A percentile compares a stretch with the other conserved stretches of the same genome.
Evolutionary conservation across 2,888 invertebrate species (phyloP).

Genomic region (Oscheius sp.): DNA sequence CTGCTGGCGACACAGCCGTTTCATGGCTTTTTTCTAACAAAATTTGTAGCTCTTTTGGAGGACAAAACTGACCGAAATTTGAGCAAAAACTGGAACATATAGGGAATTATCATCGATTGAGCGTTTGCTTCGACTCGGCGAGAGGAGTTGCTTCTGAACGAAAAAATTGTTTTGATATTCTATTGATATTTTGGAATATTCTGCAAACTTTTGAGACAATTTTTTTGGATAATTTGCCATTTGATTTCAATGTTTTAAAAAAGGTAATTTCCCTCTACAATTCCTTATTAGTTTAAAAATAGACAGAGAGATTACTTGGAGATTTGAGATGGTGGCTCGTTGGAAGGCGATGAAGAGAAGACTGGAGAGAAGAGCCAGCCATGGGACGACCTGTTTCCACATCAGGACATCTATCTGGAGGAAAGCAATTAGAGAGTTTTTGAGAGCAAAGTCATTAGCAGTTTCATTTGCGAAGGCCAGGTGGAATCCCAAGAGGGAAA

Average conservation of each 20-base stretch:
- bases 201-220: background rate
- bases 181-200: background rate
- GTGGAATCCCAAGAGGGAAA: background rate
- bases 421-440: slow-evolving; percentile 7
- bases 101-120: slow-evolving; percentile 23
- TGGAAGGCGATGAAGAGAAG: slow-evolving; percentile 2
- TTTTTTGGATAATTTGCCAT: too few relatives aligned
- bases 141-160: background rate
- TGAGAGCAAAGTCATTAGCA: too few relatives aligned
- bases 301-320: background rate
- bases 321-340: background rate
- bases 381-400: slow-evolving; percentile 13
- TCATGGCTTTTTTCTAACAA: slow-evolving; percentile 18
- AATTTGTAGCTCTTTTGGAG: background rate
- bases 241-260: too few relatives aligned
- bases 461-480: background rate
- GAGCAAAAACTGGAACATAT: slow-evolving; percentile 27
- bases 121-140: background rate
- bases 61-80: slow-evolving; percentile 19
- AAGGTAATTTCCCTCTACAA: background rate
- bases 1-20: slow-evolving; percentile 19
- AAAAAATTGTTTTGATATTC: background rate
- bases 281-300: background rate
- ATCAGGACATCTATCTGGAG: slow-evolving; percentile 23
- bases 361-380: slow-evolving; percentile 19